Evolutionary conservation across 2,888 invertebrate genomes (phyloP).

Genomic region (Parapristionchus giblindavisi): DNA sequence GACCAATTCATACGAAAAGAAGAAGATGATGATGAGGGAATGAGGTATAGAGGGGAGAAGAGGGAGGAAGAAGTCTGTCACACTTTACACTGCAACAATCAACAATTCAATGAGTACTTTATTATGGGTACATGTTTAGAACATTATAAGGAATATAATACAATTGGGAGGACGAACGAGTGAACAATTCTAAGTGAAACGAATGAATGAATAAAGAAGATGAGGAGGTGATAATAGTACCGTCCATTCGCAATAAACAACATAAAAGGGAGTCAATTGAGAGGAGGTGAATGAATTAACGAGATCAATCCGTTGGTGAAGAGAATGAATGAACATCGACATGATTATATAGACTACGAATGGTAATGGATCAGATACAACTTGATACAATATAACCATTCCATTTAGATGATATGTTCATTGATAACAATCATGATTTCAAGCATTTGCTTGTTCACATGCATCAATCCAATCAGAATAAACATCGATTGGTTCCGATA

Average conservation of each 20-base stretch:
- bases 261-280: background rate
- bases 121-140: conserved; percentile 11
- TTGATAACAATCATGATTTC: no score
- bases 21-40: conserved; percentile 26
- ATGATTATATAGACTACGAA: conserved; percentile 9
- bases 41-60: conserved; percentile 10
- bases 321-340: background rate
- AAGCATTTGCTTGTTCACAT: conserved; percentile 87
- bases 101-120: conserved; percentile 13
- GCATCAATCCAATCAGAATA: conserved; percentile 99
- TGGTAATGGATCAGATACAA: background rate
- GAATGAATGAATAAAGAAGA: conserved; percentile 22
- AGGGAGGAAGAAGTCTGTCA: conserved; percentile 14
- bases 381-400: no score
- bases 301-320: background rate
- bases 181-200: conserved; percentile 13
- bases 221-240: background rate
- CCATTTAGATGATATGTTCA: no score
- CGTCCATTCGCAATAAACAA: conserved; percentile 28
- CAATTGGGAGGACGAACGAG: conserved; percentile 9
- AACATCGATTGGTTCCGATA: conserved; percentile 96
- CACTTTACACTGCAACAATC: conserved; percentile 2
- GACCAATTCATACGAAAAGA: background rate
- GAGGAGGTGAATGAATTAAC: conserved; percentile 2
- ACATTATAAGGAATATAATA: conserved; percentile 19